Conservation (phyloP, 1,140 invertebrate species). For the Himalopsyche phryganea region DNA sequence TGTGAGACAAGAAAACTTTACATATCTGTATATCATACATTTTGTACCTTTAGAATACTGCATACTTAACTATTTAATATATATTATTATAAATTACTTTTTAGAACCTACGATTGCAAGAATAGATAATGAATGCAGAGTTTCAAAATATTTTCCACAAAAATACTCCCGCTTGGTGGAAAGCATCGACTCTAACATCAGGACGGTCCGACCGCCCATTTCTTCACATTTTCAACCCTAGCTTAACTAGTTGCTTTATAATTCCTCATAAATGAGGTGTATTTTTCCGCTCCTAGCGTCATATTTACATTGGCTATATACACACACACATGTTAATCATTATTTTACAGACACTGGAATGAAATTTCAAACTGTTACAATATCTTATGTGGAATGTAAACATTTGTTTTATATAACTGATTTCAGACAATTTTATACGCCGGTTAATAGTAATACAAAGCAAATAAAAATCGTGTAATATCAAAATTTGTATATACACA, state of each 20-base stretch:
- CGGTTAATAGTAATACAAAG: constrained; percentile 14
- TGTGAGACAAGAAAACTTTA: constrained; percentile 3
- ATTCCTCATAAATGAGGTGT: no score
- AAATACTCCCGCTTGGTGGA: not conserved
- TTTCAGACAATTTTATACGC: constrained; percentile 2
- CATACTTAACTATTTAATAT: constrained; percentile 24
- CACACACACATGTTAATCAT: constrained; percentile 21
- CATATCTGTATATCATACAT: constrained; percentile 20
- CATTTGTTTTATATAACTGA: constrained; percentile 8
- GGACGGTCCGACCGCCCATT: not conserved
- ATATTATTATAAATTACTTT: constrained; percentile 22
- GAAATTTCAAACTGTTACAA: constrained; percentile 17
- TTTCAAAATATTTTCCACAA: not conserved
- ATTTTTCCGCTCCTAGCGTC: constrained; percentile 24
- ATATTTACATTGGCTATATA: constrained; percentile 34
- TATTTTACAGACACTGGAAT: constrained; percentile 34
- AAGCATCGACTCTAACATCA: not conserved
- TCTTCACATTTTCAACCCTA: constrained; percentile 4
- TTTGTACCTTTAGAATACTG: constrained; percentile 35
- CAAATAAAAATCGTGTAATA: not conserved
- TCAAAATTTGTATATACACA: not conserved
- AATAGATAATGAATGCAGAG: constrained; percentile 8
- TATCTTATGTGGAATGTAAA: constrained; percentile 25
- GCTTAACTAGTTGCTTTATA: not conserved
- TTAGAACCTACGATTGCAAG: constrained; percentile 20